Evolutionary conservation across 2,797 vertebrate genomes (phyloP).

Genomic region (Cynopterus sphinx): DNA sequence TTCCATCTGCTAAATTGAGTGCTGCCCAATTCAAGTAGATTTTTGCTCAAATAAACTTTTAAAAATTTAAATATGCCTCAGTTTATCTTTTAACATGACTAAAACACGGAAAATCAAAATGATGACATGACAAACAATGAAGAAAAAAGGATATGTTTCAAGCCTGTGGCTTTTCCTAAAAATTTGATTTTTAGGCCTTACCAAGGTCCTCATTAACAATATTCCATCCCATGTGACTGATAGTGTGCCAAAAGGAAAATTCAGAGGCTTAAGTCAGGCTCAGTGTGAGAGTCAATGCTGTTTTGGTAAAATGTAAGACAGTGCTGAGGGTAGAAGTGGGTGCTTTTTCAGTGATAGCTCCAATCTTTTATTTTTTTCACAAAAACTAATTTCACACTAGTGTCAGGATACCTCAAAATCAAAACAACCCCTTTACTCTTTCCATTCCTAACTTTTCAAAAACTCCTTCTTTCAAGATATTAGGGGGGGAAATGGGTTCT

Average conservation of each 20-base stretch:
- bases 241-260: background rate
- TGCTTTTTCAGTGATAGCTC: background rate
- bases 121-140: background rate
- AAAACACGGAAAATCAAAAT: background rate
- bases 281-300: background rate
- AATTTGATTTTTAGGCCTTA: background rate
- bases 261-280: background rate
- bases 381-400: background rate
- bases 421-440: background rate
- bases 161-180: background rate
- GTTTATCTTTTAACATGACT: background rate
- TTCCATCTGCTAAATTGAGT: background rate
- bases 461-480: background rate
- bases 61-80: background rate
- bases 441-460: conserved; percentile 1
- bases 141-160: background rate
- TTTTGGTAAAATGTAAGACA: background rate
- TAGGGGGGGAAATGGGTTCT: background rate
- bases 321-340: background rate
- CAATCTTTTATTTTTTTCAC: background rate
- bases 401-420: background rate
- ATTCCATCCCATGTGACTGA: background rate
- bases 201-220: background rate
- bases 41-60: background rate
- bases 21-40: background rate